Evolutionary conservation across 2,888 invertebrate species (phyloP).

Genomic region (Elegia similella): DNA sequence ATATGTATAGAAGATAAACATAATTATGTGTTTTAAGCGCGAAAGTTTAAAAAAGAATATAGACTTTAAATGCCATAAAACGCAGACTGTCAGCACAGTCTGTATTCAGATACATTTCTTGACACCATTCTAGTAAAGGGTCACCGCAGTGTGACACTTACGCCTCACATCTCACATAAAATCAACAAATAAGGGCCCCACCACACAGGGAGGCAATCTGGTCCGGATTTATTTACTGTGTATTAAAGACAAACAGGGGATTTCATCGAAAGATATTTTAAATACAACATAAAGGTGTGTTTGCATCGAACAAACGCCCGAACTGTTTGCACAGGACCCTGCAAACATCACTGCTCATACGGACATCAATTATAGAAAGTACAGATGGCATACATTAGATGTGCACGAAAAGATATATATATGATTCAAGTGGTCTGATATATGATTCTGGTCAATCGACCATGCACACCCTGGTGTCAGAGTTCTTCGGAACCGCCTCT

Average conservation of each 20-base stretch:
- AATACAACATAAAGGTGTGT: slow-evolving; percentile 15
- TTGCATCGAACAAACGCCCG: slow-evolving; percentile 4
- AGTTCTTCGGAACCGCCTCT: too few species aligned
- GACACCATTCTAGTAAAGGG: not conserved
- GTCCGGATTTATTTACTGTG: slow-evolving; percentile 9
- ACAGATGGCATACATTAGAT: not conserved
- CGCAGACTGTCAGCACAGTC: too few species aligned
- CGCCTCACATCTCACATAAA: not conserved
- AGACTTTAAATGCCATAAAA: too few species aligned
- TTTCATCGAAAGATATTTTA: slow-evolving; percentile 12
- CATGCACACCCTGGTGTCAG: too few species aligned
- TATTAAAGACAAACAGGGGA: slow-evolving; percentile 12
- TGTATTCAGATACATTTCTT: too few species aligned
- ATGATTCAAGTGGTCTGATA: too few species aligned
- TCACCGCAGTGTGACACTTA: not conserved
- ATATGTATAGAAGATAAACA: too few species aligned
- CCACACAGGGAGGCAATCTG: not conserved
- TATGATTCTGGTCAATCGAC: too few species aligned
- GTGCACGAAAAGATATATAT: too few species aligned
- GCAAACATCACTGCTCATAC: slow-evolving; percentile 15
- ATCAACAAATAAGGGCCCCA: not conserved
- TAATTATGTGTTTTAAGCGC: too few species aligned
- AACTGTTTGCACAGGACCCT: slow-evolving; percentile 13
- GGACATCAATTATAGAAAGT: not conserved
- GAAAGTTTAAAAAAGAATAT: too few species aligned